These are phyloP conservation scores for Semicossyphus pulcher DNA, from an alignment of 2,113 vertebrate genomes.

Conservation along the genomic window DNA sequence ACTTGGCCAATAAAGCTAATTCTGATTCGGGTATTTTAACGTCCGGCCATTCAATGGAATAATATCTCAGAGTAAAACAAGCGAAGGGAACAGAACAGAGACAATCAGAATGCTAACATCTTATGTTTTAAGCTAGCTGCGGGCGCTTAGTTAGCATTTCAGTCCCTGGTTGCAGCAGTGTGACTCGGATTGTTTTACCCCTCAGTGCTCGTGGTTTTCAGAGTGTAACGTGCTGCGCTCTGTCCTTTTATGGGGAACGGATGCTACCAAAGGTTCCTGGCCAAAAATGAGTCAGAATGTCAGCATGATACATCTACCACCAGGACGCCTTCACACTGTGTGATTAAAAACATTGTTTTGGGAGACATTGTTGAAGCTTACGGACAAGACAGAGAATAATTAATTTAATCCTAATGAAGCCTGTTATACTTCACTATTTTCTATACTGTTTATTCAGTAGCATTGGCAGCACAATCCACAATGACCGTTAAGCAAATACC, in stretches of 20 bases:
- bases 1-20: too few species aligned
- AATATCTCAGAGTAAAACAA: too few species aligned
- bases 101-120: too few species aligned
- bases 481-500: constrained; percentile 43
- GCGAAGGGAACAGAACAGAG: too few species aligned
- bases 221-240: too few species aligned
- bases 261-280: too few species aligned
- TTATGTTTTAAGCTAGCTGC: too few species aligned
- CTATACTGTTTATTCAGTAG: constrained; percentile 25
- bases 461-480: not conserved
- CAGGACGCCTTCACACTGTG: not conserved
- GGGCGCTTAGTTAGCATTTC: too few species aligned
- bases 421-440: not conserved
- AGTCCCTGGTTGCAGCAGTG: not conserved
- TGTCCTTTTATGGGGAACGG: too few species aligned
- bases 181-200: too few species aligned
- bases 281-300: not conserved
- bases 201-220: not conserved
- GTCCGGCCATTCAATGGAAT: too few species aligned
- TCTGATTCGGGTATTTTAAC: too few species aligned
- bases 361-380: not conserved
- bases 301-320: not conserved
- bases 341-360: not conserved
- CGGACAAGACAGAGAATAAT: not conserved
- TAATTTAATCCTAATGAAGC: not conserved